phyloP scores from a whole-genome alignment of 1,140 invertebrate genomes.

The Brachystomella parvula region DNA sequence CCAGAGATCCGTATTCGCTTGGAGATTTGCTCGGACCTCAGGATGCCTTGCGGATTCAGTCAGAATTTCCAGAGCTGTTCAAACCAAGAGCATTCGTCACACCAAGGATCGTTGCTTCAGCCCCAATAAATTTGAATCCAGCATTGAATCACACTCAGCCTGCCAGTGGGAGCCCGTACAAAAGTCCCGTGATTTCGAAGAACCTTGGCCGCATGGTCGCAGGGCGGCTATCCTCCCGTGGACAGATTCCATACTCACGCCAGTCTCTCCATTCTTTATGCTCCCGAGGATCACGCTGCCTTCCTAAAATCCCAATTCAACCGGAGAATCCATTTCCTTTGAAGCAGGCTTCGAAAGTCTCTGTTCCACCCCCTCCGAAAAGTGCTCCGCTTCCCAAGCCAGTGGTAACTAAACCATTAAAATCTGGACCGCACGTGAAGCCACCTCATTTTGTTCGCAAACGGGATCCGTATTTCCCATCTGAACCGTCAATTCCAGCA shows the following conservation, averaged over 20 bases:
- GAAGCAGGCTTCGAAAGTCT: neutral
- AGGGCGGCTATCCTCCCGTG: neutral
- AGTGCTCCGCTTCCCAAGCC: too few species aligned
- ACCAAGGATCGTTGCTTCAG: neutral
- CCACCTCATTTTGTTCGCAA: too few species aligned
- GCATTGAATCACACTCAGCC: neutral
- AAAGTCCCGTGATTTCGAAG: neutral
- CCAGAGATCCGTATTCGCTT: conserved; percentile 28
- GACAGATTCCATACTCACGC: neutral
- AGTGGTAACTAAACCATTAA: too few species aligned
- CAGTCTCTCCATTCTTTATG: neutral
- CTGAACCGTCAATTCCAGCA: too few species aligned
- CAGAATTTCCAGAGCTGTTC: conserved; percentile 28
- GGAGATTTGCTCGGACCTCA: conserved; percentile 25
- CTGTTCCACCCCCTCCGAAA: too few species aligned
- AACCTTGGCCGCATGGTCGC: too few species aligned
- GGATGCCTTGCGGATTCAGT: conserved; percentile 31
- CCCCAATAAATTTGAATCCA: neutral
- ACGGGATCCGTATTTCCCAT: too few species aligned
- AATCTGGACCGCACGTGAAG: too few species aligned
- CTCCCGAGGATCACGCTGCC: neutral
- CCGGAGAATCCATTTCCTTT: neutral
- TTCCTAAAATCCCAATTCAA: neutral
- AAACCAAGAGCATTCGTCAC: neutral
- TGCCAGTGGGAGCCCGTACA: neutral